Evolutionary conservation across 2,113 vertebrate genomes (phyloP), one percentile per base, ranked within the genome.

Genomic region (Eonycteris spelaea): DNA sequence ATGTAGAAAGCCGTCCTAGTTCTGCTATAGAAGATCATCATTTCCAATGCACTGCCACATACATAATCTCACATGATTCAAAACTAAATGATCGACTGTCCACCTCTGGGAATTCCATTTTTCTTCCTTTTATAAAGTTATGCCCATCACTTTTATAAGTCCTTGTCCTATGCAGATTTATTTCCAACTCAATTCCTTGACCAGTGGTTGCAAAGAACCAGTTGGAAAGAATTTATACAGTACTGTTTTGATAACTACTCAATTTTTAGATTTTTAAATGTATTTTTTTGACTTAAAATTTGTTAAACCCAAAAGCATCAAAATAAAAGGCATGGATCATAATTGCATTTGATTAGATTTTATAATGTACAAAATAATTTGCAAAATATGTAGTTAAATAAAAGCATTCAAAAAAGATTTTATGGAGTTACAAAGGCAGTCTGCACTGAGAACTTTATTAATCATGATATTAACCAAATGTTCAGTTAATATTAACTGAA

Each of bases 221-320:
- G 6, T 28, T 85, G 13, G 14, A 70, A 90, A 84, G 9, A 3
- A 75, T 61, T 89, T 70, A 21, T 8, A 11, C 19, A 85, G 18
- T 16, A 40, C 48, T 19, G 26, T 10, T 90, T 93, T 63, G 38
- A 80, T 30, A 51, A 77, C 48, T 48, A 67, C 30, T 83, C 79
- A 13, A 65, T 53, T 89, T 90, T 1, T 83, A 59, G 33, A 63
- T 79, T 92, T 80, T 82, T 68, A 73, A 87, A 59, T 86, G 6
- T 79, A 65, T 33, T 9, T 90, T 95, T 95, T 73, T 28, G n/a
- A 67, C 45, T 95, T 26, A 90, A 40, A 97, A 96, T 51, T 65
- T 68, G 5, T 30, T 79, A 68, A 61, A 19, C 33, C 7, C 12
- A 1, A 75, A 65, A 67, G 1, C 48, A 61, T 73, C 51, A 40